Percentiles rank a stretch among this genome's conserved stretches.
phyloP scores from a whole-genome alignment of 2,113 vertebrate genomes.

The Macaca fascicularis region DNA sequence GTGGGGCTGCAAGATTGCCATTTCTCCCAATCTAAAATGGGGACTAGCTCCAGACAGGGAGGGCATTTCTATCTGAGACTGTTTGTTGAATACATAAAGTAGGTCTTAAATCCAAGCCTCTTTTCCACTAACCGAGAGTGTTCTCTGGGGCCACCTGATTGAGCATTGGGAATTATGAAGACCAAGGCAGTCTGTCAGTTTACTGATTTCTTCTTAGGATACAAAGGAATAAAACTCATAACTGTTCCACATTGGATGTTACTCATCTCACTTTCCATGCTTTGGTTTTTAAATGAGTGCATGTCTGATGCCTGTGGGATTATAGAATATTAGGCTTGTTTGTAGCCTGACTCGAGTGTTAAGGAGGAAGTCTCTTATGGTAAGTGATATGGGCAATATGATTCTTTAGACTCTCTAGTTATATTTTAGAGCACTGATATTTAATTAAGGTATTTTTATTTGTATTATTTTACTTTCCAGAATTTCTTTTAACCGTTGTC shows the following conservation, averaged over 20 bases:
- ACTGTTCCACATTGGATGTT: neutral
- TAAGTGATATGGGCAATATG: neutral
- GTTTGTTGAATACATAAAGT: neutral
- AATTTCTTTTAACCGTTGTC: neutral
- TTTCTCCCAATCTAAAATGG: neutral
- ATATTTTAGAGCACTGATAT: neutral
- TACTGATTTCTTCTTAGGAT: neutral
- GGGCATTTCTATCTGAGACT: neutral
- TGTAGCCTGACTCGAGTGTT: neutral
- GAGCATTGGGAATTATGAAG: neutral
- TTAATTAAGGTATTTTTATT: slow-evolving; percentile 3
- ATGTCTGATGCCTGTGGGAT: neutral
- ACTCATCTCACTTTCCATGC: neutral
- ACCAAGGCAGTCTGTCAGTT: neutral
- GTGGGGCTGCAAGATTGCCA: neutral
- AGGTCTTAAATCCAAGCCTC: neutral
- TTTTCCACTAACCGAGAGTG: neutral
- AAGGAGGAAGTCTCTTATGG: neutral
- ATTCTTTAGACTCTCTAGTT: neutral
- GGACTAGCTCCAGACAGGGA: neutral
- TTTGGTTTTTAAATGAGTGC: slow-evolving; percentile 43
- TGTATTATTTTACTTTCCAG: slow-evolving; percentile 22
- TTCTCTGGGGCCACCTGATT: neutral
- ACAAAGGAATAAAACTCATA: slow-evolving; percentile 10
- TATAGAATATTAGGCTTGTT: neutral